Evolutionary conservation across 2,797 vertebrate genomes (phyloP).

Genomic region (Anisognathus igniventris): DNA sequence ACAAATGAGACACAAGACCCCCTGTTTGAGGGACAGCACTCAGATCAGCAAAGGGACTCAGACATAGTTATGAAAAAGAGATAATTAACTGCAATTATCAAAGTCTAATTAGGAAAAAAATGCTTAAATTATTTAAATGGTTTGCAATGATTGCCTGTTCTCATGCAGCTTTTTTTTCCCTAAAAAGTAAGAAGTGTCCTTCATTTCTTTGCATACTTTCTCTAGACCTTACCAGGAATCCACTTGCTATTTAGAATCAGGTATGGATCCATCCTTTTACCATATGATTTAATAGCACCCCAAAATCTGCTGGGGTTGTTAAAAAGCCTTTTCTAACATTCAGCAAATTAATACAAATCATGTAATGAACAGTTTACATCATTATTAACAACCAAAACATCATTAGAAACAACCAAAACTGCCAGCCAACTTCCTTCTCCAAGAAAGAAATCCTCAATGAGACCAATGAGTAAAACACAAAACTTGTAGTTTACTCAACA

Average conservation of each 20-base stretch:
- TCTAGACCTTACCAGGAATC: background rate
- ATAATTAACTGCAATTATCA: background rate
- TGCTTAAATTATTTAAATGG: background rate
- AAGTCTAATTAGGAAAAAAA: background rate
- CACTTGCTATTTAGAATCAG: background rate
- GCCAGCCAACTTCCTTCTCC: background rate
- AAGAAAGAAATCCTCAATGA: background rate
- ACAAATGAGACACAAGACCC: background rate
- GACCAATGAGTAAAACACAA: background rate
- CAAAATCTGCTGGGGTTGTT: background rate
- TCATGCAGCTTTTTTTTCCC: background rate
- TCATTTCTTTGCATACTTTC: background rate
- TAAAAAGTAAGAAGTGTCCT: no score
- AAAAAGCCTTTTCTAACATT: background rate
- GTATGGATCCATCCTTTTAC: background rate
- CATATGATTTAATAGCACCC: background rate
- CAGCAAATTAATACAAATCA: background rate
- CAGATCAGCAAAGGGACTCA: background rate
- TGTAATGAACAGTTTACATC: background rate
- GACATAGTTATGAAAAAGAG: background rate
- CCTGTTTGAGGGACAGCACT: background rate
- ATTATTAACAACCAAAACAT: background rate
- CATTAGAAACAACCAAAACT: background rate
- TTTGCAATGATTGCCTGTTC: background rate
- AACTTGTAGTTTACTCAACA: background rate